A percentile compares a stretch with the other conserved stretches of the same genome.
Evolutionary conservation across 2,797 vertebrate genomes (phyloP).

Genomic region (Microhierax caerulescens): DNA sequence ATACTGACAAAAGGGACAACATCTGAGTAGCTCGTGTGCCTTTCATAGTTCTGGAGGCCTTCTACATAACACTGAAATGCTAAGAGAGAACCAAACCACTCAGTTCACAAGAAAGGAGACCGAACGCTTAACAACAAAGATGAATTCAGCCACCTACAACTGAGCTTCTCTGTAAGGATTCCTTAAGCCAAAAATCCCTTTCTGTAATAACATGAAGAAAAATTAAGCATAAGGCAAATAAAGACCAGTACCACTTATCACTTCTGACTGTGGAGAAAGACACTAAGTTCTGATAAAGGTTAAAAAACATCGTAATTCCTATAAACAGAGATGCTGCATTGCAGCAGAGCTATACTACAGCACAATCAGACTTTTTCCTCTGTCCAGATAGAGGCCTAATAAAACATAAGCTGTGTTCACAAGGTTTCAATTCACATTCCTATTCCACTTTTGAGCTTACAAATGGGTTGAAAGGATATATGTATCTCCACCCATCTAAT

Average conservation of each 20-base stretch:
- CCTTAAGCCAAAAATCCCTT: neutral
- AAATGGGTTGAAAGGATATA: neutral
- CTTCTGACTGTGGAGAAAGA: neutral
- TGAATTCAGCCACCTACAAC: neutral
- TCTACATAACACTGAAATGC: neutral
- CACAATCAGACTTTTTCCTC: neutral
- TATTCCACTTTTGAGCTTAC: neutral
- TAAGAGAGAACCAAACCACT: neutral
- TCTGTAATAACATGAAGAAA: neutral
- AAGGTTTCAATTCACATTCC: neutral
- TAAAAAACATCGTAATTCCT: neutral
- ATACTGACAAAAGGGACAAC: neutral
- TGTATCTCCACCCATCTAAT: neutral
- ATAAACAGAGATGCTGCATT: neutral
- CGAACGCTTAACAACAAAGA: neutral
- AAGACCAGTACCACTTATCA: neutral
- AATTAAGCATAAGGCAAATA: neutral
- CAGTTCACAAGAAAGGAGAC: accelerated
- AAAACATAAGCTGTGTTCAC: neutral
- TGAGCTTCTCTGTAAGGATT: neutral
- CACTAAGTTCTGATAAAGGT: neutral
- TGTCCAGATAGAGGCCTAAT: neutral
- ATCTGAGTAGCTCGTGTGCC: accelerated
- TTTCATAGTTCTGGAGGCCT: neutral
- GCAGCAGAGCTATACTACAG: neutral